Evolutionary conservation across 2,797 vertebrate species (phyloP).

Genomic region (Poeciliopsis turneri): DNA sequence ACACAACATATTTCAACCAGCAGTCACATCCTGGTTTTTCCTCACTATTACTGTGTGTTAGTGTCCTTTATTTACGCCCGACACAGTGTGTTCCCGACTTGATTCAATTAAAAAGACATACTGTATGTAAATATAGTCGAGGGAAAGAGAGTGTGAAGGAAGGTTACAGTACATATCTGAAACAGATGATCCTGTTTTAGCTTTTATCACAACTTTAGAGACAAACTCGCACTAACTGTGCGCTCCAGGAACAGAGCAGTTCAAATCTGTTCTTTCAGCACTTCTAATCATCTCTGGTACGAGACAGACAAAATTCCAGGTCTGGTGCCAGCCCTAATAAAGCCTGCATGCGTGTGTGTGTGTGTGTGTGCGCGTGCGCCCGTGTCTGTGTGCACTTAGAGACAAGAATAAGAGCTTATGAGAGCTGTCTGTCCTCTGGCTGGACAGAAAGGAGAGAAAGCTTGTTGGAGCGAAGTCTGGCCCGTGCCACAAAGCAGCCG

Average conservation of each 20-base stretch:
- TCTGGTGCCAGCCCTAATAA: constrained; percentile 47
- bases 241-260: constrained; percentile 52
- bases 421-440: constrained; percentile 23
- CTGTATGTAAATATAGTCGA: constrained; percentile 48
- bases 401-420: constrained; percentile 24
- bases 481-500: constrained; percentile 43
- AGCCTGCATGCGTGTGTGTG: neutral
- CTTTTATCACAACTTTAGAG: constrained; percentile 36
- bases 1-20: constrained; percentile 46
- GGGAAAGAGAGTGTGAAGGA: neutral
- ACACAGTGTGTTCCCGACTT: neutral
- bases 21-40: constrained; percentile 36
- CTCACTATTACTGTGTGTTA: neutral
- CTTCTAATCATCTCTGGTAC: constrained; percentile 32
- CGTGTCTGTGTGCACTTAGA: constrained; percentile 38
- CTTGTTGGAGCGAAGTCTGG: constrained; percentile 24
- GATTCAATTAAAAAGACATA: neutral
- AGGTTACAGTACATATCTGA: constrained; percentile 24
- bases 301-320: constrained; percentile 54
- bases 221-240: constrained; percentile 32
- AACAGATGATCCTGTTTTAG: constrained; percentile 11
- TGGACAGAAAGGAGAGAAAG: neutral
- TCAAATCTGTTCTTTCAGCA: constrained; percentile 53
- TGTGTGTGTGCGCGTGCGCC: neutral
- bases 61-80: neutral